Evolutionary conservation across 1,140 invertebrate species (phyloP).

Genomic region (Trichonephila inaurata): DNA sequence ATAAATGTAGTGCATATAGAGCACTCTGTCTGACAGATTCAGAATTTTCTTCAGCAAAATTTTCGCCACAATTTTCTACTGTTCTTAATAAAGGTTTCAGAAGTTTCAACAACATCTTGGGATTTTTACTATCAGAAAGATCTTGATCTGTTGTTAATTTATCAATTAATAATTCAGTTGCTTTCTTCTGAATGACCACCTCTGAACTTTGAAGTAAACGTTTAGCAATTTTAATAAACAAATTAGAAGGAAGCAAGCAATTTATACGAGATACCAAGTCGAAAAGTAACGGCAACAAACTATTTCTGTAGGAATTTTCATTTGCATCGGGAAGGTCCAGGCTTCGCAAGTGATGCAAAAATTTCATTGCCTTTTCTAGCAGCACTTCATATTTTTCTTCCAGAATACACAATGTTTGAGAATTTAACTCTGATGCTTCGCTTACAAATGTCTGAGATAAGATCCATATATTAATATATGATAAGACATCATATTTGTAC

Average conservation of each 20-base stretch:
- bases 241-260: slow-evolving; percentile 86
- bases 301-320: slow-evolving; percentile 89
- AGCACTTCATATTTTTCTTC: slow-evolving; percentile 85
- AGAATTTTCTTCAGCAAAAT: slow-evolving; percentile 83
- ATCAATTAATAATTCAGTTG: slow-evolving; percentile 90
- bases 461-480: slow-evolving; percentile 86
- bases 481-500: slow-evolving; percentile 89
- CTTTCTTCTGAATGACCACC: slow-evolving; percentile 87
- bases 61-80: slow-evolving; percentile 77
- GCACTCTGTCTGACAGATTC: slow-evolving; percentile 91
- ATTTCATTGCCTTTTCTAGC: slow-evolving; percentile 86
- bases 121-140: slow-evolving; percentile 80
- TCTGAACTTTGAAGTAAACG: slow-evolving; percentile 87
- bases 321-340: slow-evolving; percentile 81
- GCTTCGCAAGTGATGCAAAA: slow-evolving; percentile 85
- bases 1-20: slow-evolving; percentile 89
- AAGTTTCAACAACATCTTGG: slow-evolving; percentile 84
- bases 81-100: slow-evolving; percentile 84
- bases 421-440: slow-evolving; percentile 72
- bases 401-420: slow-evolving; percentile 82
- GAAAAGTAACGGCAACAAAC: slow-evolving; percentile 88
- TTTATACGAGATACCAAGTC: slow-evolving; percentile 85
- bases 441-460: slow-evolving; percentile 86
- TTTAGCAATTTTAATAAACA: slow-evolving; percentile 88
- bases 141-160: slow-evolving; percentile 85